Base-by-base conservation (phyloP, 2,797 vertebrate genomes). In the Dermochelys coriacea region DNA sequence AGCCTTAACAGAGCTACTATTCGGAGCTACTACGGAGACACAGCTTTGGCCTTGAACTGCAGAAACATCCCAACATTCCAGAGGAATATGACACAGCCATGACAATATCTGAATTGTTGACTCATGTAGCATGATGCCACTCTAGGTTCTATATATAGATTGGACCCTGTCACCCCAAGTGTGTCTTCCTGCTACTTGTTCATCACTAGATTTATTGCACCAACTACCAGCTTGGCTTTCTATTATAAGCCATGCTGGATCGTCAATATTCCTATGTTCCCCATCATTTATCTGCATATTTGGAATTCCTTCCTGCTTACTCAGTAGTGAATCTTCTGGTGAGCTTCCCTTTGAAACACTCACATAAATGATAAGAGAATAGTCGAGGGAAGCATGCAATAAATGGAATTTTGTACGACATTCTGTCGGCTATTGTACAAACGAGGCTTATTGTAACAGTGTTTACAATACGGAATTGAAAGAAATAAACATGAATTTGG, bases 151-250 rank as follows among this genome's bases (percentile, higher is more conserved):
- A 6, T 0, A 68, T 89, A 83, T 93, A 41, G 83, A 85, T n/a
- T 6, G 23, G 5, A 80, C 91, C 59, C 31, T 4, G 14, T 61
- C 29, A 61, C 59, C 86, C 84, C 82, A 83, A 88, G 85, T 54
- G 34, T 47, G 51, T 79, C 88, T 88, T 91, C 82, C 54, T 78
- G 78, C 84, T 82, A 55, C 21, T 85, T 78, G 50, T 75, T 86
- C 12, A 47, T 49, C 49, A 49, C 49, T 45, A 94, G 85, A 94
- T 94, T 93, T 91, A 94, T 91, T 84, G 80, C 5, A 41, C 64
- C 37, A 51, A 75, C 71, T 89, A 51, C 45, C 85, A 85, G 80
- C 50, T 81, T 84, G 85, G 82, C 57, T 88, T 93, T 31, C 86
- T 93, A 52, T 81, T n/a, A 8, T 93, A 87, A 89, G 3, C 81